Evolutionary conservation across 1,140 invertebrate genomes (phyloP).

Genomic region (Drosophila mayri): DNA sequence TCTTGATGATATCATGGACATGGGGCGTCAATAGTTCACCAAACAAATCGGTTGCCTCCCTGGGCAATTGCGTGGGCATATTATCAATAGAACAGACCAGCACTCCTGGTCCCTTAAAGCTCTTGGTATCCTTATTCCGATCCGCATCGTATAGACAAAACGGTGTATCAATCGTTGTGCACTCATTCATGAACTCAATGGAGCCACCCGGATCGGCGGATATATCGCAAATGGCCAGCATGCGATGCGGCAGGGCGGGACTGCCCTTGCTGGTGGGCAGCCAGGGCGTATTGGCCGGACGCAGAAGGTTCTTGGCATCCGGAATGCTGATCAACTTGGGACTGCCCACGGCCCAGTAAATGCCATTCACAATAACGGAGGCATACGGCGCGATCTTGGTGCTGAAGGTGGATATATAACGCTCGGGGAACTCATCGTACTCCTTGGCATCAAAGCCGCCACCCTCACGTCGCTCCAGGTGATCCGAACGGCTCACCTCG

Average conservation of each 20-base stretch:
- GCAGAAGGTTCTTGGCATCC: constrained; percentile 97
- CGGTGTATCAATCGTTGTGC: constrained; percentile 99
- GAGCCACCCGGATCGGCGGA: constrained; percentile 99
- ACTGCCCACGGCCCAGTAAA: constrained; percentile 99
- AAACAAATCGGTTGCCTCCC: constrained; percentile 99
- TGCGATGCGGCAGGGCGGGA: constrained; percentile 95
- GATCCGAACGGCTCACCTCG: constrained; percentile 96
- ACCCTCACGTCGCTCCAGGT: constrained; percentile 96
- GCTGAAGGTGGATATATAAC: constrained; percentile 98
- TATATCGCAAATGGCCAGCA: constrained; percentile 98
- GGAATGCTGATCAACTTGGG: constrained; percentile 98
- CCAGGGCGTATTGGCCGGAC: constrained; percentile 96
- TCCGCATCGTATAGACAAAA: constrained; percentile 99
- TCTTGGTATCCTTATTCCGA: constrained; percentile 98
- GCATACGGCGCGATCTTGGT: constrained; percentile 99
- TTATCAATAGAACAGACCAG: constrained; percentile 99
- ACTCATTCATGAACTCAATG: constrained; percentile 99
- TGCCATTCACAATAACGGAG: constrained; percentile 98
- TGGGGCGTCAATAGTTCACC: constrained; percentile 96
- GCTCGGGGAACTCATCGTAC: constrained; percentile 96
- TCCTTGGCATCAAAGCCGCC: constrained; percentile 96
- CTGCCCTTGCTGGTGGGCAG: constrained; percentile 94
- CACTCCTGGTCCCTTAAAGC: constrained; percentile 98
- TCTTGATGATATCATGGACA: constrained; percentile 95
- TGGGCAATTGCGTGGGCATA: constrained; percentile 99